phyloP scores from a whole-genome alignment of 2,797 vertebrate species.

The Pseudocheirus occidentalis region DNA sequence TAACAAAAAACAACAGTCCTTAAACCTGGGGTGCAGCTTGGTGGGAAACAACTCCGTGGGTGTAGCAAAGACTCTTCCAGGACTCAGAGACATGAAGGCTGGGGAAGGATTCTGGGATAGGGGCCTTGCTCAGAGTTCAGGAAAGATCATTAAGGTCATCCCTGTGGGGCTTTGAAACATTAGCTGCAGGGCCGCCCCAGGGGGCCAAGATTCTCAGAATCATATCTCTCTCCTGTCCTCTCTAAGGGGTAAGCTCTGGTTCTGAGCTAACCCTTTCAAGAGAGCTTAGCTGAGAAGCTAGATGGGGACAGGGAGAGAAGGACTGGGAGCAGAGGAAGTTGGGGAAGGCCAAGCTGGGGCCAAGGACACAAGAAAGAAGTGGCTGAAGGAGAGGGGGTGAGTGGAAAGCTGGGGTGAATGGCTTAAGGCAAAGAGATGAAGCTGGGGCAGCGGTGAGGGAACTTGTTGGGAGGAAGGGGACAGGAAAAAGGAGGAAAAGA shows the following conservation, averaged over 20 bases:
- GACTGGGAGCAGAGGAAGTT: background rate
- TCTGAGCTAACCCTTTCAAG: background rate
- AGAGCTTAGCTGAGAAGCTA: background rate
- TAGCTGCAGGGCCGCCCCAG: slow-evolving; percentile 32
- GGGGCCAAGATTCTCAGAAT: slow-evolving; percentile 35
- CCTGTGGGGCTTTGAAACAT: slow-evolving; percentile 39
- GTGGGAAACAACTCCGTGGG: background rate
- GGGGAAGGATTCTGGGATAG: slow-evolving; percentile 58
- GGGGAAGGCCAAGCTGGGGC: background rate
- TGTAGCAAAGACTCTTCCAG: background rate
- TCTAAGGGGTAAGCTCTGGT: background rate
- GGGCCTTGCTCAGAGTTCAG: slow-evolving; percentile 31
- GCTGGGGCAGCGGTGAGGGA: background rate
- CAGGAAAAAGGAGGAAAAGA: background rate
- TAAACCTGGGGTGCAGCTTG: background rate
- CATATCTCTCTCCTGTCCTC: background rate
- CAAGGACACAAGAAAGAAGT: background rate
- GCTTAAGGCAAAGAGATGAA: background rate
- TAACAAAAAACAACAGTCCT: background rate
- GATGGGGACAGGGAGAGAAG: background rate
- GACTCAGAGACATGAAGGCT: slow-evolving; percentile 29
- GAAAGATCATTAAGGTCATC: slow-evolving; percentile 35
- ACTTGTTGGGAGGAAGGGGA: background rate
- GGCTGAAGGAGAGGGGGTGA: background rate
- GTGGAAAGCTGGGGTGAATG: background rate